Evolutionary conservation across 2,113 vertebrate genomes (phyloP).

Genomic region (Xyrauchen texanus): DNA sequence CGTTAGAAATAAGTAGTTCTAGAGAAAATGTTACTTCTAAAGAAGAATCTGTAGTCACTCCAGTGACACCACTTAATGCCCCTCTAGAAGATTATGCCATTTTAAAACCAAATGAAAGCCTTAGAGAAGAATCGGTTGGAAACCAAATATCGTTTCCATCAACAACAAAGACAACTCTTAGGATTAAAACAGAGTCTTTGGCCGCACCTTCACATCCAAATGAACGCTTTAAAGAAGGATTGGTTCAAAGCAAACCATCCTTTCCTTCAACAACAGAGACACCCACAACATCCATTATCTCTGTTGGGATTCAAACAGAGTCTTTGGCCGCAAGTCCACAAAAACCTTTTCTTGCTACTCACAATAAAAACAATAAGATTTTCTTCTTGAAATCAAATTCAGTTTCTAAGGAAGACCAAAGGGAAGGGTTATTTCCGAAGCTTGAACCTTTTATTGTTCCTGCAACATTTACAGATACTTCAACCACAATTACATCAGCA

Average conservation of each 20-base stretch:
- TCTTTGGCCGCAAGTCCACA: slow-evolving; percentile 12
- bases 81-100: too few species aligned
- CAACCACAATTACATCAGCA: neutral
- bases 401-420: slow-evolving; percentile 56
- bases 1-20: neutral
- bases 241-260: neutral
- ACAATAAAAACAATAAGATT: slow-evolving; percentile 15
- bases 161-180: too few species aligned
- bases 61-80: neutral
- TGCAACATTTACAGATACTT: neutral
- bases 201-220: too few species aligned
- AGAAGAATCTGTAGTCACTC: neutral
- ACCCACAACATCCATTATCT: neutral
- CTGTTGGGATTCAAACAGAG: slow-evolving; percentile 14
- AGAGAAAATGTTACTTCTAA: neutral
- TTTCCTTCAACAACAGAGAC: neutral
- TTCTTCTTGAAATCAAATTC: slow-evolving; percentile 47
- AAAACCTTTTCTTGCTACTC: slow-evolving; percentile 34
- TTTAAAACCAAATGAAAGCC: too few species aligned
- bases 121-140: too few species aligned
- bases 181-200: too few species aligned
- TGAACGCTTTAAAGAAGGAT: neutral
- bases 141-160: too few species aligned
- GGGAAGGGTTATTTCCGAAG: slow-evolving; percentile 41
- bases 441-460: slow-evolving; percentile 22